Base-by-base conservation (phyloP, 2,888 invertebrate genomes). In the Orthosia cruda region DNA sequence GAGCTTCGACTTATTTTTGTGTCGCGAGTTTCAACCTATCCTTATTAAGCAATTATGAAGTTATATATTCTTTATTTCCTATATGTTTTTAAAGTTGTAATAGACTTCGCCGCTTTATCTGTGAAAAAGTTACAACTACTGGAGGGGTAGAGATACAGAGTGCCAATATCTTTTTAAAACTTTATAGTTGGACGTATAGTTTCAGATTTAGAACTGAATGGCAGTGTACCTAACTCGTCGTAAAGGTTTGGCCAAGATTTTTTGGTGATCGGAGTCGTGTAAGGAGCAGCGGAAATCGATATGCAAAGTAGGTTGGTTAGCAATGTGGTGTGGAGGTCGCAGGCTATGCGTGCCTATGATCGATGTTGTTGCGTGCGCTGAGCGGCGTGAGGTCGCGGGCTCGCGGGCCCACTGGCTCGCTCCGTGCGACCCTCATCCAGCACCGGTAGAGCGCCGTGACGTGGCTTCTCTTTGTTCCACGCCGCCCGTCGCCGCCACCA, bases 311-410 rank as follows among this genome's bases (percentile, higher is more conserved):
- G 91, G 92, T 92, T 91, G 89, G 89, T 86, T 88, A 88, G 91
- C 87, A 88, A 88, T 91, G 89, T 91, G 91, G 89, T 92, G 91
- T 91, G 89, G 93, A 91, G 91, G 92, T 92, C 91, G 91, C 89
- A 84, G 78, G 84, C 84, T 84, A 92, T 94, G 95, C 95, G 94
- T 95, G 95, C 87, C 91, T 90, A 91, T 94, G 94, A 94, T 94
- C 93, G 94, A 94, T 95, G 94, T 89, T 91, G 86, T 94, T 92
- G 94, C 95, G 95, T 94, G 87, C 84, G 86, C 88, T 90, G 83
- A 79, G 87, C 87, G 89, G 88, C 89, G 91, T 90, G 91, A 91
- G 92, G 91, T 90, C 91, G 92, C 89, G 89, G 86, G 85, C 78
- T 90, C 91, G 92, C 89, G 89, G 86, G 85, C 78, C 78, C 84